These are phyloP conservation scores for Antechinus flavipes DNA, from an alignment of 2,113 vertebrate species.

Conservation along the genomic window DNA sequence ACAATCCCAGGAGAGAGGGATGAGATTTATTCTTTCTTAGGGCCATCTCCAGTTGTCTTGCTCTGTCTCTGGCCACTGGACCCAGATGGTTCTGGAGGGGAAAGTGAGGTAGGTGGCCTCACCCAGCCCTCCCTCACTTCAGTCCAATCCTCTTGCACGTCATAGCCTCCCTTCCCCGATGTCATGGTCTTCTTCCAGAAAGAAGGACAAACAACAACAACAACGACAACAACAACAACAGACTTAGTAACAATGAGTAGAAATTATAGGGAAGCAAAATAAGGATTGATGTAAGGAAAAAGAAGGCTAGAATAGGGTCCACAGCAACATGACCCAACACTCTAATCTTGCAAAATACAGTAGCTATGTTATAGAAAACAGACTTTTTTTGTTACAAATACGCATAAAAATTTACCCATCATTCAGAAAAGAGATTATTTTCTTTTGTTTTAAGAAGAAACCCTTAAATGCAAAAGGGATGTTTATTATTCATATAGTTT, in stretches of 20 bases:
- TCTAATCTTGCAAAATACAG: background rate
- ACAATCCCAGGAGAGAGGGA: background rate
- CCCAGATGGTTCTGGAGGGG: background rate
- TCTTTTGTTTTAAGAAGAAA: conserved; percentile 54
- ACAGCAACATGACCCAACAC: background rate
- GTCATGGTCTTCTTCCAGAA: no score
- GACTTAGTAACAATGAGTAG: background rate
- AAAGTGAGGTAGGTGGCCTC: no score
- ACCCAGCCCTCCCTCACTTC: no score
- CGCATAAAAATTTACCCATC: conserved; percentile 48
- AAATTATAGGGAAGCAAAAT: background rate
- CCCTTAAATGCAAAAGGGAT: conserved; percentile 56
- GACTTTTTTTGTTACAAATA: conserved; percentile 21
- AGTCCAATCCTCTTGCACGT: no score
- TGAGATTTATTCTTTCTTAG: background rate
- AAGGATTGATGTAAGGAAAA: background rate
- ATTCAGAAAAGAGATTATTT: conserved; percentile 46
- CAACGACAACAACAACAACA: background rate
- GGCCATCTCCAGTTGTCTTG: no score
- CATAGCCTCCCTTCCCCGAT: no score
- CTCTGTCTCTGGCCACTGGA: no score
- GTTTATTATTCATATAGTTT: conserved; percentile 65
- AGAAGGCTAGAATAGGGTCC: background rate
- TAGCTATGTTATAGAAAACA: conserved; percentile 22
- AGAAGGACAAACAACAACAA: no score